phyloP scores from a whole-genome alignment of 2,113 vertebrate species.

The Callionymus lyra region DNA sequence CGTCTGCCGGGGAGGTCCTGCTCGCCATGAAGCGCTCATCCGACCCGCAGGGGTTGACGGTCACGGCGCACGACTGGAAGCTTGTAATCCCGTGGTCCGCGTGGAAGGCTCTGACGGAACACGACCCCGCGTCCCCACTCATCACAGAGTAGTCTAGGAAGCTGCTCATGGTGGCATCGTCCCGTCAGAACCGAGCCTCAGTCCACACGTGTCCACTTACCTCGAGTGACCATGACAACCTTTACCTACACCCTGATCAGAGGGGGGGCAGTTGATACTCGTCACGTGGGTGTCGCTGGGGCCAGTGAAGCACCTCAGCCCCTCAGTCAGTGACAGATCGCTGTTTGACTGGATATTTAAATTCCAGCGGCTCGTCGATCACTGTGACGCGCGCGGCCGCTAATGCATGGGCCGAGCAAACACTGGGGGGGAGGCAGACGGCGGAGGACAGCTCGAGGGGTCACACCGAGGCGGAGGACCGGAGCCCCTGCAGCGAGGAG shows the following conservation, averaged over 20 bases:
- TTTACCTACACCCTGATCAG: slow-evolving; percentile 82
- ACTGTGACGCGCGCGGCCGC: slow-evolving; percentile 76
- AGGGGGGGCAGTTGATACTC: slow-evolving; percentile 58
- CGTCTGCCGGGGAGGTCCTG: slow-evolving; percentile 78
- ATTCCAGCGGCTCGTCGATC: slow-evolving; percentile 82
- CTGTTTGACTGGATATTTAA: slow-evolving; percentile 87
- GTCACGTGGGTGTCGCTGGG: slow-evolving; percentile 73
- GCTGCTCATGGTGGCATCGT: slow-evolving; percentile 90
- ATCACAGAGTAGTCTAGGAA: slow-evolving; percentile 90
- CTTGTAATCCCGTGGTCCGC: slow-evolving; percentile 92
- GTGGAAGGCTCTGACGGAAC: slow-evolving; percentile 80
- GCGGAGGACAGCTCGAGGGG: slow-evolving; percentile 47
- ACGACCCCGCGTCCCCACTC: slow-evolving; percentile 78
- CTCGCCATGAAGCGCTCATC: slow-evolving; percentile 84
- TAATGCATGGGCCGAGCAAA: slow-evolving; percentile 64
- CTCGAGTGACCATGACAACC: slow-evolving; percentile 84
- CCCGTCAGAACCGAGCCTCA: slow-evolving; percentile 72
- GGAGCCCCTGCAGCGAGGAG: not conserved
- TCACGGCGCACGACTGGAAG: slow-evolving; percentile 89
- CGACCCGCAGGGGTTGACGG: slow-evolving; percentile 78
- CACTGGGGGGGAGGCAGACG: slow-evolving; percentile 62
- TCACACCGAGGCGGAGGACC: slow-evolving; percentile 33
- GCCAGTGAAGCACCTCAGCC: slow-evolving; percentile 85
- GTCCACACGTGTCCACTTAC: slow-evolving; percentile 49
- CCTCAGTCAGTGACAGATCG: slow-evolving; percentile 78